Base-by-base conservation (phyloP, 2,113 vertebrate species). In the Steatornis caripensis region DNA sequence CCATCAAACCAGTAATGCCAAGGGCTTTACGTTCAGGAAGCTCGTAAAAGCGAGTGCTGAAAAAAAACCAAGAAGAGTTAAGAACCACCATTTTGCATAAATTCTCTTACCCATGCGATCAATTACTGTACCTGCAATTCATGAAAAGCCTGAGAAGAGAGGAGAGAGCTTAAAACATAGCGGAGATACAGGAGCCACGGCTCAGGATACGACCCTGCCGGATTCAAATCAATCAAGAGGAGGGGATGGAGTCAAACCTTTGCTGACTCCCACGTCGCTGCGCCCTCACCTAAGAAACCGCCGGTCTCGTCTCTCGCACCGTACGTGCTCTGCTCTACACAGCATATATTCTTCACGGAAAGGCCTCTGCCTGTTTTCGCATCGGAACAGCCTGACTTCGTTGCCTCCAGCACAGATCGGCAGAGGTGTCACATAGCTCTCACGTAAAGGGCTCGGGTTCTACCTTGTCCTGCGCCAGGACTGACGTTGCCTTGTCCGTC, bases 171-270 rank as follows among this genome's bases (percentile, higher is more conserved):
- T 75, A 39, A 58, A 75, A 32, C 5, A 9, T 4, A 24, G 8
- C 2, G 8, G 55, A 69, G n/a, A n/a, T 36, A 68, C 0, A 3
- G 72, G 29, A 64, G 72, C 41, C 21, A 1, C 1, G 32, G 72
- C 87, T 69, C 0, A 0, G 75, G 76, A 41, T 4, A n/a, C 0
- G 0, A 27, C 0, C 0, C 89, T 80, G 76, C 76, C 51, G 65
- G 53, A 30, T 26, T 74, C 48, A 46, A 49, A 51, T 2, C n/a
- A 37, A 48, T 23, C 24, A 36, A 2, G 39, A 61, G 41, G n/a
- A 87, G 26, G 55, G 54, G 74, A 89, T 1, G 15, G 45, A 74
- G 81, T 10, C 37, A 74, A 57, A 41, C 23, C 19, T 55, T 15
- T 24, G 48, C 16, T 32, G 30, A 26, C 58, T 20, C 78, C 79